Evolutionary conservation across 2,888 invertebrate species (phyloP), one percentile per base, ranked within the genome.

Genomic region (Laspeyria flexula): DNA sequence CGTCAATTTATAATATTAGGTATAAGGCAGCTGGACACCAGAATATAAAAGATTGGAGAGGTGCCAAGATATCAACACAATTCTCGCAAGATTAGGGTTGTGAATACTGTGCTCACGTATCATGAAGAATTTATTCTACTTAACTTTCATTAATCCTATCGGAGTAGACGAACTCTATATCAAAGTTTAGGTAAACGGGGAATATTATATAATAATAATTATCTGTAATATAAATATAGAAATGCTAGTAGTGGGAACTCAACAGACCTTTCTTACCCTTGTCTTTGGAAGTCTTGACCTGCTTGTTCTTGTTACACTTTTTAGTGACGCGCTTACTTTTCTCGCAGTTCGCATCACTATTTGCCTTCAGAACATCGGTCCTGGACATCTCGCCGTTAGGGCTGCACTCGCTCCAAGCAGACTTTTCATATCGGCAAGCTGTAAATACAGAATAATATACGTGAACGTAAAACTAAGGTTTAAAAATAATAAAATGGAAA

Each of bases 361-460:
- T 95, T 44, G 96, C 93, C 88, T 97, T 97, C 78, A 97, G 90
- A 87, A 95, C 95, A 84, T 97, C 97, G 72, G 95, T 95, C 80
- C 97, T 94, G 67, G 95, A 95, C 96, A 97, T 97, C 92, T 95
- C 95, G 61, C 96, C 96, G 77, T 95, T 95, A 60, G 95, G 93
- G 77, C 94, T 95, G 91, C 97, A 97, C 79, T 96, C 96, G 80
- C 95, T 95, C 97, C 97, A 97, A 60, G 96, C 92, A 27, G 97
- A 96, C 85, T 97, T 97, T 79, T 97, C 97, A 88, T 97, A 97
- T 71, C 97, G 96, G 88, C 97, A 97, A 65, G 97, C 97, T 96
- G 79, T 60, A 55, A 43, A 7, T 18, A 18, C 5, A 25, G 7
- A 25, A 25, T 6, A 1, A 4, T 7, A 25, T 25, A 7, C 1